phyloP scores from a whole-genome alignment of 2,888 invertebrate genomes.

The Rhagonycha fulva region DNA sequence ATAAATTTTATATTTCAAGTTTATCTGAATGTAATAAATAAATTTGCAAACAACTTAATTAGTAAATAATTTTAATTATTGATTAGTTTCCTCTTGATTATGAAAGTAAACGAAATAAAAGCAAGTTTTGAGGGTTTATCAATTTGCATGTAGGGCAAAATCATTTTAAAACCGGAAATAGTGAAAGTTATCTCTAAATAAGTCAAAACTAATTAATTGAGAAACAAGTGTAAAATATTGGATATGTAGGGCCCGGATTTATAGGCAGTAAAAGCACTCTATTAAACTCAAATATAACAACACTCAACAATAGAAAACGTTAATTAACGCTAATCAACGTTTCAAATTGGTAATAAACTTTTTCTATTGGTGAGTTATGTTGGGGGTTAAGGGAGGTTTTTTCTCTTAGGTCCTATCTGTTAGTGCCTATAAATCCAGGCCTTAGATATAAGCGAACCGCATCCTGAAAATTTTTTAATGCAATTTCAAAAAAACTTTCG shows the following conservation, averaged over 20 bases:
- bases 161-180: not conserved
- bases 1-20: not conserved
- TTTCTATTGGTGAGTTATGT: too few relatives aligned
- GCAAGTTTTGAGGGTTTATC: not conserved
- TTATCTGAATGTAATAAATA: not conserved
- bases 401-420: too few relatives aligned
- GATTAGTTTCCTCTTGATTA: not conserved
- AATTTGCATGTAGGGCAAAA: not conserved
- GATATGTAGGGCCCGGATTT: too few relatives aligned
- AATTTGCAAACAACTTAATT: not conserved
- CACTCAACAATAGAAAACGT: too few relatives aligned
- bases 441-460: not conserved
- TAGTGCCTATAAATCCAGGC: too few relatives aligned
- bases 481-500: not conserved
- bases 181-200: not conserved
- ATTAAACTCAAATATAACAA: too few relatives aligned
- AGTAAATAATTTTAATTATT: not conserved
- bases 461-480: not conserved
- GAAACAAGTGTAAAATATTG: not conserved
- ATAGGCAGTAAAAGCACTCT: too few relatives aligned
- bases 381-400: too few relatives aligned
- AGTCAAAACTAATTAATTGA: not conserved
- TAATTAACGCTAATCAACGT: too few relatives aligned
- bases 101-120: not conserved
- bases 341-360: too few relatives aligned